Conservation (phyloP, 2,888 invertebrate species). For the Latheticus oryzae region DNA sequence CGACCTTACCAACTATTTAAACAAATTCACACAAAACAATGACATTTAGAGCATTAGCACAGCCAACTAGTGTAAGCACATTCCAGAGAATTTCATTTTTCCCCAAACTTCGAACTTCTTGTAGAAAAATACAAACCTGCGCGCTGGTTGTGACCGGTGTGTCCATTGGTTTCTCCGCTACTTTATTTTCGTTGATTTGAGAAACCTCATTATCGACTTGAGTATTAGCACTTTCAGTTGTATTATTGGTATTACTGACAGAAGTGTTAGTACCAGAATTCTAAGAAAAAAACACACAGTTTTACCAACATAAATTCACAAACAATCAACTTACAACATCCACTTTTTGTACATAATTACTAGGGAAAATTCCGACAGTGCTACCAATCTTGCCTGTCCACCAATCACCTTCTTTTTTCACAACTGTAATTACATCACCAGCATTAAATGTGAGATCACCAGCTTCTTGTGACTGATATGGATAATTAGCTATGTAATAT, state of each 20-base stretch:
- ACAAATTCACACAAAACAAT: too few relatives aligned
- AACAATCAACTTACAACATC: constrained; percentile 62
- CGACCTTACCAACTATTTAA: too few relatives aligned
- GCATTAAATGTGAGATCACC: constrained; percentile 92
- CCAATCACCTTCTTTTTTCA: constrained; percentile 96
- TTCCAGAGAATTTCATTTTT: too few relatives aligned
- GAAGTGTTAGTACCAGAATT: constrained; percentile 47
- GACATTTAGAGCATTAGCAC: too few relatives aligned
- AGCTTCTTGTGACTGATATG: constrained; percentile 87
- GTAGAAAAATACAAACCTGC: constrained; percentile 55
- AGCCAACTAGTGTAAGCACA: too few relatives aligned
- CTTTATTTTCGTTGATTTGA: constrained; percentile 66
- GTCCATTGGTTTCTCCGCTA: constrained; percentile 65
- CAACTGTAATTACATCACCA: constrained; percentile 88
- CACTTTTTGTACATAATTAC: constrained; percentile 91
- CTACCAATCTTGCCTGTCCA: constrained; percentile 94
- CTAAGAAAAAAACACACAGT: constrained; percentile 41
- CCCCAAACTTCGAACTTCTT: too few relatives aligned
- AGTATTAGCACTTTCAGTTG: constrained; percentile 54
- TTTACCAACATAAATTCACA: constrained; percentile 11
- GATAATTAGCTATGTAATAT: constrained; percentile 89
- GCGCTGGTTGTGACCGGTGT: constrained; percentile 65
- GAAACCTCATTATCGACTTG: constrained; percentile 65
- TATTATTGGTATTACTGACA: constrained; percentile 41
- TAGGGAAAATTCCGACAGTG: constrained; percentile 92